A percentile compares a stretch with the other conserved stretches of the same genome.
phyloP scores from a whole-genome alignment of 23 tunicate species.

The Styela plicata region DNA sequence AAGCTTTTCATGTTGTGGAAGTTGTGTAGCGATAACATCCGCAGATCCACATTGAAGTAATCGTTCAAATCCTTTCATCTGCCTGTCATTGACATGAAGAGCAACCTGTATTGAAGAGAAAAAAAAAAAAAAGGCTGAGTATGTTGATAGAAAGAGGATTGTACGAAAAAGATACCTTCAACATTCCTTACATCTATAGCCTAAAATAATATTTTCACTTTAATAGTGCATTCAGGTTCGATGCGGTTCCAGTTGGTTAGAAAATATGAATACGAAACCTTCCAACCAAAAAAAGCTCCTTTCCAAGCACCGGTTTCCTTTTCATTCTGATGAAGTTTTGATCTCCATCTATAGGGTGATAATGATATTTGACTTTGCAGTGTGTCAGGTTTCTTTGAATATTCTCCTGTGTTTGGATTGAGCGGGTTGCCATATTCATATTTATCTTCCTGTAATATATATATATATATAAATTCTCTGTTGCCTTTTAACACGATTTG shows the following conservation, averaged over 20 bases:
- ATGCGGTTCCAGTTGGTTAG: no score
- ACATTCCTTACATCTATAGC: no score
- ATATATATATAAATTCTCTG: no score
- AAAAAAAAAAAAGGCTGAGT: no score
- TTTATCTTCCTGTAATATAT: slow-evolving; percentile 44
- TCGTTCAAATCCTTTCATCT: slow-evolving; percentile 53
- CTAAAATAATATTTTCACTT: no score
- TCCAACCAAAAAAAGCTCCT: slow-evolving; percentile 72
- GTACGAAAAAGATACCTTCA: no score
- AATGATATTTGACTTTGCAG: slow-evolving; percentile 8
- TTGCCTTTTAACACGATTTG: no score
- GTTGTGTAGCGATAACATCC: slow-evolving; percentile 30
- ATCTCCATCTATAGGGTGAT: slow-evolving; percentile 71
- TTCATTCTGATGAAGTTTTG: slow-evolving; percentile 21
- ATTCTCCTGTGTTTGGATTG: slow-evolving; percentile 27
- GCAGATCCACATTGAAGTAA: slow-evolving; percentile 65
- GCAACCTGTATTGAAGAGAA: slow-evolving; percentile 24
- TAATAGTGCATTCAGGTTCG: no score
- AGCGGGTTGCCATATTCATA: slow-evolving; percentile 69
- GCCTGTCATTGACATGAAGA: slow-evolving; percentile 56
- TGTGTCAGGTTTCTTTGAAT: not conserved
- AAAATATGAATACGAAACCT: slow-evolving; percentile 26
- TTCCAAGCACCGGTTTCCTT: not conserved
- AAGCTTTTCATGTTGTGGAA: slow-evolving; percentile 38
- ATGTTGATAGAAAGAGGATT: no score